phyloP scores from a whole-genome alignment of 1,140 invertebrate genomes.

The Caenorhabditis tropicalis region DNA sequence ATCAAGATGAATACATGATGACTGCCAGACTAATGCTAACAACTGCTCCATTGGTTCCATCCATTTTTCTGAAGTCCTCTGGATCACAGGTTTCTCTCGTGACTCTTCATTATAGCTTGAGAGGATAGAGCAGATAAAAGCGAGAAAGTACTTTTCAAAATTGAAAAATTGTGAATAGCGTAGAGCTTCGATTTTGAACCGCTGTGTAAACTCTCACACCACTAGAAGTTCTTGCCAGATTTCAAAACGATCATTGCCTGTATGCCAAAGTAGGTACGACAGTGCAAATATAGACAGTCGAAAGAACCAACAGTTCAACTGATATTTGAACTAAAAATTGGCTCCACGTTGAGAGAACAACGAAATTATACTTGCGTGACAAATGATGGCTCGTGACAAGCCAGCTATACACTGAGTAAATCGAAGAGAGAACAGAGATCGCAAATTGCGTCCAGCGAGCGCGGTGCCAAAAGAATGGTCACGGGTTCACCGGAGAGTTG shows the following conservation, averaged over 20 bases:
- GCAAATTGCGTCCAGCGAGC: background rate
- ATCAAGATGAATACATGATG: background rate
- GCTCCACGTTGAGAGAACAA: no score
- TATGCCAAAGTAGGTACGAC: background rate
- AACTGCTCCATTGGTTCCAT: slow-evolving; percentile 27
- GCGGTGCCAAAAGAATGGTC: slow-evolving; percentile 20
- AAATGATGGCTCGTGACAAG: background rate
- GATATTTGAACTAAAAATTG: no score
- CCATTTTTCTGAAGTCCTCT: background rate
- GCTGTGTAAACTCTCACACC: background rate
- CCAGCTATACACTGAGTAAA: background rate
- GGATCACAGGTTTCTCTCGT: slow-evolving; percentile 21
- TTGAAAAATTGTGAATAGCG: background rate
- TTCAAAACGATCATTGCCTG: background rate
- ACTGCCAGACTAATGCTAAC: slow-evolving; percentile 22
- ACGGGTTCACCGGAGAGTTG: background rate
- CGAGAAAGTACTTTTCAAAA: background rate
- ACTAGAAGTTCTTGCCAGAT: background rate
- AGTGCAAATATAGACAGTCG: slow-evolving; percentile 13
- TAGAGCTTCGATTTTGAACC: background rate
- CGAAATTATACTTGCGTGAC: background rate
- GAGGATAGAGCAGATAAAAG: background rate
- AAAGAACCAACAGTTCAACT: background rate
- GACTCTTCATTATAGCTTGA: background rate
- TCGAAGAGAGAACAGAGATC: background rate